Base-by-base conservation (phyloP, 2,113 vertebrate genomes). In the Strigops habroptila region DNA sequence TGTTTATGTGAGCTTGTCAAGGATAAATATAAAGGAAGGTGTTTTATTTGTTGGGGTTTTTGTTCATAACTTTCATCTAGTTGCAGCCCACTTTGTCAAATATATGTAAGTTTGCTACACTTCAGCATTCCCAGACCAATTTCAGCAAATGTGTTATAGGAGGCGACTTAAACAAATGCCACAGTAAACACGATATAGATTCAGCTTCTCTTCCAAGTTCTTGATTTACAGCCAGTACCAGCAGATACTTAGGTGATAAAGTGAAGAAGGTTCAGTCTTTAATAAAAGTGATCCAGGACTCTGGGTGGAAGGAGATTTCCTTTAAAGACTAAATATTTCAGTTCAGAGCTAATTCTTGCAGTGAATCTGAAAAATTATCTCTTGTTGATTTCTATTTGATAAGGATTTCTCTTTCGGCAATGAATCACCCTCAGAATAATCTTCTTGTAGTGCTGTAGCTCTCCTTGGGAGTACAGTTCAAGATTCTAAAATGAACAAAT, bases 401-500 rank as follows among this genome's bases (percentile, higher is more conserved):
- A 85, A 89, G 49, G 49, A 73, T 91, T 96, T 80, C 24, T 83
- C 43, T 86, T 74, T 96, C 85, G 78, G 63, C 64, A 86, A 67
- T 86, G n/a, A 67, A 69, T 79, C 87, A 60, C 52, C 44, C 60
- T 88, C 55, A 48, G 73, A 91, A 57, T 37, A 62, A 67, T 17
- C 44, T 67, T 57, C 93, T 91, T 80, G 28, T 78, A 76, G 70
- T 46, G 78, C 33, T 53, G 55, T 67, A 82, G 52, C 43, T 86
- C 67, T 94, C 39, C 30, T 84, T 93, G 44, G 67, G 77, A 69
- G 19, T 65, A 64, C 16, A 48, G 49, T 93, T 82, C 60, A 62
- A 88, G n/a, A 74, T 89, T 91, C 73, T 83, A 88, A 90, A 94
- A 73, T 55, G 87, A 90, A 91, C 71, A 91, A 35, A 70, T n/a